Evolutionary conservation across 2,797 vertebrate species (phyloP).

Genomic region (Champsocephalus gunnari): DNA sequence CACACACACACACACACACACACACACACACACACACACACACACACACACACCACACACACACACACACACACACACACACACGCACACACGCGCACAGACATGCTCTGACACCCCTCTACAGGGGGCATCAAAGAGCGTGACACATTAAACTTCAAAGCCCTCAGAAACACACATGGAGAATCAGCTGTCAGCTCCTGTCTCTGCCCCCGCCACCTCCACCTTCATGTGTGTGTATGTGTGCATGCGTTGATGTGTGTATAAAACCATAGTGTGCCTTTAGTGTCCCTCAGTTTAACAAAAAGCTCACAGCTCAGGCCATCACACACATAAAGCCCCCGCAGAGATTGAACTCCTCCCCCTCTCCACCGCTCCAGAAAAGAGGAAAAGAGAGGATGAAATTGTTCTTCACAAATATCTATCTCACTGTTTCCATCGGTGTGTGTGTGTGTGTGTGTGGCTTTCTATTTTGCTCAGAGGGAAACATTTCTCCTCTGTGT

Average conservation of each 20-base stretch:
- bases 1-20: neutral
- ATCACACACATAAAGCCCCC: slow-evolving; percentile 41
- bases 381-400: slow-evolving; percentile 52
- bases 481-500: slow-evolving; percentile 35
- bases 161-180: slow-evolving; percentile 58
- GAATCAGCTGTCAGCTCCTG: slow-evolving; percentile 65
- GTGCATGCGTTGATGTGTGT: slow-evolving; percentile 12
- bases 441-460: slow-evolving; percentile 18
- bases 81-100: neutral
- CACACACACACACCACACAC: neutral
- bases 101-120: slow-evolving; percentile 39
- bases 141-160: slow-evolving; percentile 77
- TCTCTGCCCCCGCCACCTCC: slow-evolving; percentile 17
- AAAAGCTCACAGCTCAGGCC: slow-evolving; percentile 47
- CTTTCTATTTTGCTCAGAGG: slow-evolving; percentile 7
- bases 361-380: slow-evolving; percentile 25
- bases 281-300: slow-evolving; percentile 39
- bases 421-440: slow-evolving; percentile 57
- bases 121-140: slow-evolving; percentile 63
- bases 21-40: neutral
- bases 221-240: neutral
- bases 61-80: neutral
- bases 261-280: slow-evolving; percentile 26
- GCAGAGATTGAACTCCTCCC: slow-evolving; percentile 45
- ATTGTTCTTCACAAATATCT: slow-evolving; percentile 71